phyloP scores from a whole-genome alignment of 1,140 invertebrate genomes.

The Leptinotarsa texana region DNA sequence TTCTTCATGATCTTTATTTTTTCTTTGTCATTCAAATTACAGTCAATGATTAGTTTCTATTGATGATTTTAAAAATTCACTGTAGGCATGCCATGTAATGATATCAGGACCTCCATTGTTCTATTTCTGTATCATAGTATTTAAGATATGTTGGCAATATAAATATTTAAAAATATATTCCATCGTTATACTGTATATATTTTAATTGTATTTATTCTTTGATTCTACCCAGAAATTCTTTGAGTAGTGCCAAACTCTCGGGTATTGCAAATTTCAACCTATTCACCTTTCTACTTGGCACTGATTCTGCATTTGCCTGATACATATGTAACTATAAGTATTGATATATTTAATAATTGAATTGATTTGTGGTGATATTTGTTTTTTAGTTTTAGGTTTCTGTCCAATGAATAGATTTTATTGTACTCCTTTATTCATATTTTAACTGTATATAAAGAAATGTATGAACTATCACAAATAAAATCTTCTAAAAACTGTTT shows the following conservation, averaged over 20 bases:
- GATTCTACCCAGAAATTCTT: neutral
- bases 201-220: neutral
- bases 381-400: neutral
- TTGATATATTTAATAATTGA: neutral
- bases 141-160: constrained; percentile 21
- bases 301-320: neutral
- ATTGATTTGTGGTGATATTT: constrained; percentile 3
- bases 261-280: no score
- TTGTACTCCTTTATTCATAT: neutral
- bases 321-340: neutral
- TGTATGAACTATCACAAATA: neutral
- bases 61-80: no score
- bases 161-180: constrained; percentile 9
- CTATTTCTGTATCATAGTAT: constrained; percentile 10
- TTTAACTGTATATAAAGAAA: constrained; percentile 4
- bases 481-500: no score
- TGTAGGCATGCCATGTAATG: neutral
- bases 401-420: neutral
- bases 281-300: neutral
- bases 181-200: constrained; percentile 11
- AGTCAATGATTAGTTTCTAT: no score
- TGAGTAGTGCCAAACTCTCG: neutral
- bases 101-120: neutral
- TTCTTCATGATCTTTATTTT: no score
- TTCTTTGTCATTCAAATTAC: no score